These are phyloP conservation scores for Drosophila kanekoi DNA, from an alignment of 2,888 invertebrate genomes.

Conservation along the genomic window DNA sequence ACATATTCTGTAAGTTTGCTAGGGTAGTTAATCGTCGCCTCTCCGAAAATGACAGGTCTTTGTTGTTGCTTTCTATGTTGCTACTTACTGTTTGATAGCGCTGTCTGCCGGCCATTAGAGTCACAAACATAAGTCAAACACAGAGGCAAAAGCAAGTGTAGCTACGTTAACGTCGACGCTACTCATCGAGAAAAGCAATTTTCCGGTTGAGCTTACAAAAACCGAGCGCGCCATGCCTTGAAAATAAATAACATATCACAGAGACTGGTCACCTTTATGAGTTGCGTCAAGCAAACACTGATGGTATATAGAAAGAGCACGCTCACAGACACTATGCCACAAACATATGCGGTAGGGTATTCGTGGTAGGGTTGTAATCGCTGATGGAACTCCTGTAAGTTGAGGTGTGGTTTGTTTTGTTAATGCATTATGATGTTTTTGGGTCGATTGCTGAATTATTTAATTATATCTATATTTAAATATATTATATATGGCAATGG, in stretches of 20 bases:
- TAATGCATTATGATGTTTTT: neutral
- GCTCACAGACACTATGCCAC: slow-evolving; percentile 7
- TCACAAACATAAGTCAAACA: slow-evolving; percentile 39
- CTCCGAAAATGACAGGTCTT: neutral
- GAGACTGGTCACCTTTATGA: slow-evolving; percentile 75
- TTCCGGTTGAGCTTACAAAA: slow-evolving; percentile 77
- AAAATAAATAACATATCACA: slow-evolving; percentile 76
- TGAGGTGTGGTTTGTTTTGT: slow-evolving; percentile 11
- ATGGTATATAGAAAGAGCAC: slow-evolving; percentile 7
- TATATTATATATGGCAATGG: neutral
- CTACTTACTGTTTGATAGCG: slow-evolving; percentile 39
- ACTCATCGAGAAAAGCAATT: slow-evolving; percentile 76
- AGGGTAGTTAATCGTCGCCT: no score
- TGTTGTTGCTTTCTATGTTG: slow-evolving; percentile 3
- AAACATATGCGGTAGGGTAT: slow-evolving; percentile 1
- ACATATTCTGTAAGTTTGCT: no score
- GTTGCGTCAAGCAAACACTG: slow-evolving; percentile 45
- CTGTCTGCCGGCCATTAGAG: slow-evolving; percentile 45
- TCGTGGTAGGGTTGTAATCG: slow-evolving; percentile 11
- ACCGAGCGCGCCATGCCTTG: slow-evolving; percentile 60
- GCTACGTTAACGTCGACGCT: slow-evolving; percentile 14
- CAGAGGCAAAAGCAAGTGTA: slow-evolving; percentile 19
- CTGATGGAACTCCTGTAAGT: slow-evolving; percentile 15
- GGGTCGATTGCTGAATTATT: slow-evolving; percentile 1
- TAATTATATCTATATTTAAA: neutral